These are phyloP conservation scores for Melanotaenia pygmaea DNA, from an alignment of 2,797 vertebrate species.

Conservation along the genomic window DNA sequence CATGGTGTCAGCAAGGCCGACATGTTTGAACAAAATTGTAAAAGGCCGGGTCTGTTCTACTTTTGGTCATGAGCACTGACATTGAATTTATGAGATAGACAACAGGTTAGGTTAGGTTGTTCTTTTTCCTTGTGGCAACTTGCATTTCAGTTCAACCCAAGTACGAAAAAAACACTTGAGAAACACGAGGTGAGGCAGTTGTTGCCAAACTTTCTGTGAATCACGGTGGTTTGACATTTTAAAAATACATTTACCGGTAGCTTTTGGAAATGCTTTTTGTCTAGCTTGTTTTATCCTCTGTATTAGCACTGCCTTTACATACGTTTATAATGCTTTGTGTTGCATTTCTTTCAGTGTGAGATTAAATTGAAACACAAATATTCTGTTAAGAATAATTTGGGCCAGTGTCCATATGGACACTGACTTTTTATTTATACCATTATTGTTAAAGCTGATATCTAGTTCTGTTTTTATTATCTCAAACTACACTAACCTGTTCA, in stretches of 20 bases:
- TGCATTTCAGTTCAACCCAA: not conserved
- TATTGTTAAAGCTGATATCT: not conserved
- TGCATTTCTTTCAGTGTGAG: not conserved
- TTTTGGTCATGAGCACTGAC: not conserved
- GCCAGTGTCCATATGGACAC: not conserved
- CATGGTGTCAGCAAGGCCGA: not conserved
- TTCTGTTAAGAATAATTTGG: not conserved
- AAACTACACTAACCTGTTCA: not conserved
- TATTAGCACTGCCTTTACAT: constrained; percentile 6
- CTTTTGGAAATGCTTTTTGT: not conserved
- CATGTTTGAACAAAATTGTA: not conserved
- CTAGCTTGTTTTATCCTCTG: constrained; percentile 14
- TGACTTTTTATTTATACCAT: constrained; percentile 9
- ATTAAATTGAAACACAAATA: constrained; percentile 12
- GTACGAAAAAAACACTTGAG: not conserved
- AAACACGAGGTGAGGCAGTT: not conserved
- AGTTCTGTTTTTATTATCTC: constrained; percentile 1
- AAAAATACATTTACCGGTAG: not conserved
- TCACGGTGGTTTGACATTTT: not conserved
- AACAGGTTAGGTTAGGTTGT: not conserved
- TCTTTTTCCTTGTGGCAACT: not conserved
- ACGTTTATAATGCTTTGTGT: not conserved
- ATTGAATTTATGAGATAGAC: not conserved
- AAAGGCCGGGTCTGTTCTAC: not conserved
- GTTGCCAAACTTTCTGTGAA: not conserved